Percentiles rank a stretch among this genome's conserved stretches.
phyloP scores from a whole-genome alignment of 2,113 vertebrate species.

The Siphamia tubifer region DNA sequence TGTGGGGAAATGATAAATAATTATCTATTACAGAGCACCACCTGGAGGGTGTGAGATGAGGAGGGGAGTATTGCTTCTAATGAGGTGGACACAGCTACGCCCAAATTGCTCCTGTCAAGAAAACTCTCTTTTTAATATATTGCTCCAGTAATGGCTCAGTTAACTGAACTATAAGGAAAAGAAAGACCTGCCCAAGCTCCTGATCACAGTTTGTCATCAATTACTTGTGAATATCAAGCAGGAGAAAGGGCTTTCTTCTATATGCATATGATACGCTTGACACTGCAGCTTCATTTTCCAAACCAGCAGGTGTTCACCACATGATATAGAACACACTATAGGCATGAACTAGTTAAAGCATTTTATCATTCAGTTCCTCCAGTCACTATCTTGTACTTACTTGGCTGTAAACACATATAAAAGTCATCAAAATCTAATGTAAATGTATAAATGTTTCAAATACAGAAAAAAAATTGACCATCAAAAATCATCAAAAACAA shows the following conservation, averaged over 20 bases:
- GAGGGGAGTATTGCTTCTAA: conserved; percentile 25
- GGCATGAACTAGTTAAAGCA: no score
- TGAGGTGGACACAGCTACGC: conserved; percentile 12
- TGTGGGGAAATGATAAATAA: conserved; percentile 17
- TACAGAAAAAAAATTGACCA: no score
- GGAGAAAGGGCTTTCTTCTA: background rate
- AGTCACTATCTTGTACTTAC: no score
- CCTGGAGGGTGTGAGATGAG: conserved; percentile 19
- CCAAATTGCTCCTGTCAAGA: conserved; percentile 37
- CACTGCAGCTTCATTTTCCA: background rate
- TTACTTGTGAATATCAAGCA: conserved; percentile 6
- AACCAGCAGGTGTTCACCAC: background rate
- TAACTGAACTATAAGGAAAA: conserved; percentile 8
- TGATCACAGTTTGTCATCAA: conserved; percentile 2
- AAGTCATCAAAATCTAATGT: no score
- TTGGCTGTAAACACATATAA: no score
- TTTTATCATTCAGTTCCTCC: no score
- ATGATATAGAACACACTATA: background rate
- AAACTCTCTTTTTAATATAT: conserved; percentile 24
- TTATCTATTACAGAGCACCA: conserved; percentile 15
- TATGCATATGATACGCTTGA: background rate
- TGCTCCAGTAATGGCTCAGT: conserved; percentile 16
- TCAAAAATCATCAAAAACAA: no score
- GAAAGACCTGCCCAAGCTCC: conserved; percentile 13
- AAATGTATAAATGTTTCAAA: no score